These are phyloP conservation scores for Osmerus mordax DNA, from an alignment of 2,113 vertebrate species.

Conservation along the genomic window DNA sequence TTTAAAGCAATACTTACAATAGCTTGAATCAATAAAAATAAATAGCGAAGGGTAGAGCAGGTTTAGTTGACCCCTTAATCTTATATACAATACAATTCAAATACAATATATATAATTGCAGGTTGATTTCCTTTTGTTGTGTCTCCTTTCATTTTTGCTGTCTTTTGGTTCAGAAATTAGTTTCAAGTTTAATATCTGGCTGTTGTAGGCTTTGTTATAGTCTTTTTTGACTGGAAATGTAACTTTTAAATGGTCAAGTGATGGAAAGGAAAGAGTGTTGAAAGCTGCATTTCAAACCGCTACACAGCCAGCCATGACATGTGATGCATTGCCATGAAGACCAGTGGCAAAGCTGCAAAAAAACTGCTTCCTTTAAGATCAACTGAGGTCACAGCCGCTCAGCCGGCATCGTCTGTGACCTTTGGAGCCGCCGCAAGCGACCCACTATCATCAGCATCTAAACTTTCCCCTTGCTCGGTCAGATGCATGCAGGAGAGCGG, in stretches of 20 bases:
- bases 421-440: conserved; percentile 61
- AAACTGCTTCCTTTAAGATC: conserved; percentile 32
- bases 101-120: too few relatives aligned
- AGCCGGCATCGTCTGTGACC: conserved; percentile 57
- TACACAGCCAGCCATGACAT: background rate
- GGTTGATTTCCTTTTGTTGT: background rate
- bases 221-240: too few relatives aligned
- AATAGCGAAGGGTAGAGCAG: too few relatives aligned
- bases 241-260: conserved; percentile 7
- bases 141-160: conserved; percentile 4
- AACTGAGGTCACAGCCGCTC: conserved; percentile 45
- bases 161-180: too few relatives aligned
- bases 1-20: too few relatives aligned
- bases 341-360: background rate
- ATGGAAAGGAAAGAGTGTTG: background rate
- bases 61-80: too few relatives aligned
- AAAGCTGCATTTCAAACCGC: background rate
- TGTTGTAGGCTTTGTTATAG: too few relatives aligned
- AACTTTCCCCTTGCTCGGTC: conserved; percentile 63
- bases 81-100: too few relatives aligned
- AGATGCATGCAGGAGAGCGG: conserved; percentile 62
- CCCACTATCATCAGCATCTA: conserved; percentile 69
- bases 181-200: too few relatives aligned
- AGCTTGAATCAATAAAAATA: too few relatives aligned
- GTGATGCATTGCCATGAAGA: background rate